These are phyloP conservation scores for Chrysotoxum bicinctum DNA, from an alignment of 2,888 invertebrate genomes.

Conservation along the genomic window DNA sequence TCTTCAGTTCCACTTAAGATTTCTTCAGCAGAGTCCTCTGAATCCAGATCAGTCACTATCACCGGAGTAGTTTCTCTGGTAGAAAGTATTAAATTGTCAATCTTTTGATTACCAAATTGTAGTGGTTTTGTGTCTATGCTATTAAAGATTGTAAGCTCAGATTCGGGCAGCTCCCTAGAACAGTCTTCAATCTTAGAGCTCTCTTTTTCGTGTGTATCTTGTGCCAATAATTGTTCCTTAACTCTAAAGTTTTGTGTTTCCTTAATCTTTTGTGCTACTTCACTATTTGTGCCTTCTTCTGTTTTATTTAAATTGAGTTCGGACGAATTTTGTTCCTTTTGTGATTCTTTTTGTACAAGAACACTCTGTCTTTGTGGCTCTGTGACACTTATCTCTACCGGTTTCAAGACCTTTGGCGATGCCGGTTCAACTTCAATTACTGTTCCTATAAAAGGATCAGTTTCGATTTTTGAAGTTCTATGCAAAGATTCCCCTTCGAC, in stretches of 20 bases:
- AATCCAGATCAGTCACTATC: slow-evolving; percentile 13
- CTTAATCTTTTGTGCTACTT: slow-evolving; percentile 22
- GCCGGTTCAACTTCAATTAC: slow-evolving; percentile 80
- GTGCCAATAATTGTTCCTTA: slow-evolving; percentile 36
- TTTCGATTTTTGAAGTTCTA: slow-evolving; percentile 78
- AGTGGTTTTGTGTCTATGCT: background rate
- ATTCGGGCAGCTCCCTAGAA: slow-evolving; percentile 26
- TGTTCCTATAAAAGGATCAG: slow-evolving; percentile 75
- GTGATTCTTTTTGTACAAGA: slow-evolving; percentile 70
- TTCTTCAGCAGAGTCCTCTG: background rate
- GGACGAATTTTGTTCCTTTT: slow-evolving; percentile 18
- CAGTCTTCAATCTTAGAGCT: background rate
- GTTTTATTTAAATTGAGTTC: slow-evolving; percentile 19
- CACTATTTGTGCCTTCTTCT: slow-evolving; percentile 6
- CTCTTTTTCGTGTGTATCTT: slow-evolving; percentile 25
- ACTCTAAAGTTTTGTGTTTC: slow-evolving; percentile 41
- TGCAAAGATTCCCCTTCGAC: slow-evolving; percentile 77
- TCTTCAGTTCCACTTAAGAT: background rate
- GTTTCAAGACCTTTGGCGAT: slow-evolving; percentile 76
- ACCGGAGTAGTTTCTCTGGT: background rate
- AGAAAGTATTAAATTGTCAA: background rate
- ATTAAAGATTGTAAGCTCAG: background rate
- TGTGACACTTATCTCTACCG: slow-evolving; percentile 75
- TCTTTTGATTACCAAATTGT: background rate
- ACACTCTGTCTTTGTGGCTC: slow-evolving; percentile 71